Evolutionary conservation across 2,113 vertebrate species (phyloP), one percentile per base, ranked within the genome.

Genomic region (Dolichallabes microphthalmus): DNA sequence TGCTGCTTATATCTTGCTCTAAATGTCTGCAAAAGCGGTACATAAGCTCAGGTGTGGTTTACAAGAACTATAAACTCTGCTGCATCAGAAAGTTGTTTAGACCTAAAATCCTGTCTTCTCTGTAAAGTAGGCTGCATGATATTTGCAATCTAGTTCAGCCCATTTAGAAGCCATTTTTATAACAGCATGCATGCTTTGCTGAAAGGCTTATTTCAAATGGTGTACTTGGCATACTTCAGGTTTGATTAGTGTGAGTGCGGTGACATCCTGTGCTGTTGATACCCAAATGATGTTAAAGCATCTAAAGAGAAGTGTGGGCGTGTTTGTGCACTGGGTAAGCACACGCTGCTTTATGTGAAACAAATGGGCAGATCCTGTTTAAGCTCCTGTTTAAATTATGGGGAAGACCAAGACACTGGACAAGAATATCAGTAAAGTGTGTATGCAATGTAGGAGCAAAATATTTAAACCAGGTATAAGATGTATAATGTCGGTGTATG

Each of bases 41-140:
- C 68, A 63, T 32, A 73, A 82, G 83, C 80, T 85, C 86, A 87
- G 86, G 82, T 81, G 39, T 58, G 68, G 45, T 53, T 83, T 79
- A 58, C 53, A 63, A 83, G 81, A 52, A 64, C 32, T 82, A n/a
- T 45, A 45, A 68, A 32, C 66, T 32, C 6, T 83, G 63, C 84
- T 81, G 66, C 68, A 53, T 60, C 52, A 35, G 53, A 77, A 57
- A 32, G 27, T 57, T 77, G 53, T 77, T 77, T 77, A 77, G 52
- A 77, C 9, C 20, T 30, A 11, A n/a, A 22, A 30, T 50, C 13
- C 12, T 53, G 81, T 85, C 27, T 22, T 57, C 10, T 35, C 3
- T 55, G n/a, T 55, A 77, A 75, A 76, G 7, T 76, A 76, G 73
- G 73, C 50, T 75, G 39, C 35, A 82, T 73, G 32, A 35, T 35